Conservation (phyloP, 2,888 invertebrate genomes). For the Tuberolachnus salignus region DNA sequence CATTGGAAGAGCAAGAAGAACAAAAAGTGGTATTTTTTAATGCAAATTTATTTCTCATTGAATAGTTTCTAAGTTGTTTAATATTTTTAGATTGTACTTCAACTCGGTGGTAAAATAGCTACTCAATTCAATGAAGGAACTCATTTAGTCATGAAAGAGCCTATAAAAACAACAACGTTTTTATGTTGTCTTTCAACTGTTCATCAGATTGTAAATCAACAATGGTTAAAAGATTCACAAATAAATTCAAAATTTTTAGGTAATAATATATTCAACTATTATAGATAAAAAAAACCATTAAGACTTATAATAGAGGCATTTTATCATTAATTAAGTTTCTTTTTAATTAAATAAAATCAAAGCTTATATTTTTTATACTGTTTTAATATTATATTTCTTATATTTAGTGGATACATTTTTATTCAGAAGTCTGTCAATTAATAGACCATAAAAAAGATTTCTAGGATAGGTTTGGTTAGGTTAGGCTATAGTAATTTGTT, state of each 20-base stretch:
- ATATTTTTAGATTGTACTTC: constrained; percentile 67
- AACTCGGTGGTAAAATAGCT: constrained; percentile 82
- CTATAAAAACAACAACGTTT: constrained; percentile 83
- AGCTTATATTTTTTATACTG: no score
- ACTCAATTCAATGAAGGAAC: constrained; percentile 77
- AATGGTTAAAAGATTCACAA: constrained; percentile 86
- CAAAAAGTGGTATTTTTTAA: neutral
- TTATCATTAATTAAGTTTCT: neutral
- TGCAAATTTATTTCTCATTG: neutral
- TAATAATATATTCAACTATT: constrained; percentile 60
- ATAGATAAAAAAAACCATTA: neutral
- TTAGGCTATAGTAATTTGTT: no score
- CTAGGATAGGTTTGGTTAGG: no score
- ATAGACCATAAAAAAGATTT: no score
- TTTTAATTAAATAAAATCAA: no score
- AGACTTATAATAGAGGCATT: neutral
- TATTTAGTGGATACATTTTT: no score
- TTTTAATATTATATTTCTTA: no score
- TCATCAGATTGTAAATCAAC: constrained; percentile 77
- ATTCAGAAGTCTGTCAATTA: no score
- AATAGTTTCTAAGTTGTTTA: neutral
- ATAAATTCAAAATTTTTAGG: constrained; percentile 77
- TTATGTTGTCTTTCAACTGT: constrained; percentile 83
- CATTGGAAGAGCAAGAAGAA: neutral
- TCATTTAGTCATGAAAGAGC: constrained; percentile 80